Evolutionary conservation across 2,888 invertebrate genomes (phyloP).

Genomic region (Drosophila demipolita): DNA sequence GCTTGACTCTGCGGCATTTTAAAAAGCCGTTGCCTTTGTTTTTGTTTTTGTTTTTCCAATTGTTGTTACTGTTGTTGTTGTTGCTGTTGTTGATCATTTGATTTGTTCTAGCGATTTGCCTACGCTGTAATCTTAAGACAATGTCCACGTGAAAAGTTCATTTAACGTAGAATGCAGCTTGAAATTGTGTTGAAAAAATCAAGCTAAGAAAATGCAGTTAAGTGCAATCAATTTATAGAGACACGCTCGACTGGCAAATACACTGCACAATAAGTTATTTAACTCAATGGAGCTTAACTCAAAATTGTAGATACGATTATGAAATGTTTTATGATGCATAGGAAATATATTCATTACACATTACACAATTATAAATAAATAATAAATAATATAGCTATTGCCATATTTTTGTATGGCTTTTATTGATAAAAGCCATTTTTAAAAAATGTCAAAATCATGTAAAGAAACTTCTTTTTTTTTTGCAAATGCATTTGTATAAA

Average conservation of each 20-base stretch:
- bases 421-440: too few species aligned
- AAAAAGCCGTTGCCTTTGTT: slow-evolving; percentile 47
- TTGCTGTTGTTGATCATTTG: slow-evolving; percentile 40
- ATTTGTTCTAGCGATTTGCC: slow-evolving; percentile 27
- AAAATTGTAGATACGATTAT: neutral
- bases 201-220: neutral
- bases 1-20: slow-evolving; percentile 34
- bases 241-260: neutral
- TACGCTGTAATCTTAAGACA: slow-evolving; percentile 28
- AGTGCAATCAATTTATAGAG: neutral
- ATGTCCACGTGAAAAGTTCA: neutral
- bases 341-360: neutral
- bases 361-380: too few species aligned
- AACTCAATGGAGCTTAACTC: neutral
- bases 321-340: neutral
- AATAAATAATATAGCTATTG: neutral
- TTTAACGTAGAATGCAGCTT: neutral
- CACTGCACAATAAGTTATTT: neutral
- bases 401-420: too few species aligned
- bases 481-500: too few species aligned
- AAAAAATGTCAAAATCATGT: too few species aligned
- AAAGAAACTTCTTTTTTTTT: too few species aligned
- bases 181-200: neutral
- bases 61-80: slow-evolving; percentile 20
- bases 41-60: slow-evolving; percentile 25